Base-by-base conservation (phyloP, 1,140 invertebrate species). In the Halotydeus destructor region DNA sequence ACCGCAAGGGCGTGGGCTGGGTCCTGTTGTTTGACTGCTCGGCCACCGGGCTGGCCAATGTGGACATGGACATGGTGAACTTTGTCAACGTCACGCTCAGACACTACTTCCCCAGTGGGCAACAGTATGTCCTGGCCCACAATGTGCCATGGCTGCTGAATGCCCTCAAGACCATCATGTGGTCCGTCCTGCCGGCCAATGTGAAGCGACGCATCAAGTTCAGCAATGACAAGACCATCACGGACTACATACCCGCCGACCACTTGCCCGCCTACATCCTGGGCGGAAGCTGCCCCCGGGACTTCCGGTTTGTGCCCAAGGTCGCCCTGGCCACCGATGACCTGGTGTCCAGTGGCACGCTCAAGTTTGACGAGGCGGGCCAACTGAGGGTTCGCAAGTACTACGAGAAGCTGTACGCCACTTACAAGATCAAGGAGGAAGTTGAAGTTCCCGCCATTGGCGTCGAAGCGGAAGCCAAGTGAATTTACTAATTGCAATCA, bases 231-330 rank as follows among this genome's bases (percentile, higher is more conserved):
- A 24, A 32, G n/a, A 39, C 23, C 11, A 44, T 44, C 12, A 27
- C 9, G n/a, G 43, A 44, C 8, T 34, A 38, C 24, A 38, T 44
- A 9, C 14, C 9, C 6, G 18, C 12, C 5, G 26, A 38, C 1
- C 38, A 44, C 31, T 30, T 44, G n/a, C 43, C 43, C 21, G 43
- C 38, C 32, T 44, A 36, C 24, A 9, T 44, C 5, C 22, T 26
- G 3, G 43, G 43, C 2, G 39, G 27, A 5, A 24, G 5, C 2
- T 22, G 21, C 11, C 8, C 24, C 6, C 5, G 12, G 3, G 25
- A 38, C n/a, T 44, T 38, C 23, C 9, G 43, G 16, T 3, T 22
- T 11, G n/a, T 31, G 11, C 43, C 43, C 6, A 21, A 27, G 9
- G 22, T 22, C 14, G 5, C 18, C 5, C 6, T 8, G 19, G 31